These are phyloP conservation scores for Lobophora halterata DNA, from an alignment of 2,888 invertebrate species.

Conservation along the genomic window DNA sequence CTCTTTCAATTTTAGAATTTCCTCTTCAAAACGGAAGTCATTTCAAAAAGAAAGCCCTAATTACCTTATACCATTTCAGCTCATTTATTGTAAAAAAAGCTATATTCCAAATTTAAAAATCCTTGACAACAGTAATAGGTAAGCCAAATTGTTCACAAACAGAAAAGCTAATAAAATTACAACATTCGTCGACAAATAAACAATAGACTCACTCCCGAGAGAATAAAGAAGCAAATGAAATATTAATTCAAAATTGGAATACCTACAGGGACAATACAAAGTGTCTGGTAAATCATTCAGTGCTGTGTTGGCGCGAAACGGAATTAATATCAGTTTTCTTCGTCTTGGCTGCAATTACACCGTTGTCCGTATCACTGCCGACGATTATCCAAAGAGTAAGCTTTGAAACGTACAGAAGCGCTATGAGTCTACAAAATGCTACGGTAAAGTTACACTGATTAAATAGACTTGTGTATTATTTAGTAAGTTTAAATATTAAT, in stretches of 20 bases:
- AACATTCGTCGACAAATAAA: slow-evolving; percentile 29
- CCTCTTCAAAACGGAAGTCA: neutral
- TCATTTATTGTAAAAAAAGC: too few relatives aligned
- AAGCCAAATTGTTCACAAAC: too few relatives aligned
- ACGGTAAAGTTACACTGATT: neutral
- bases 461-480: too few relatives aligned
- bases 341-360: slow-evolving; percentile 69
- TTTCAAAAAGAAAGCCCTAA: slow-evolving; percentile 16
- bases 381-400: slow-evolving; percentile 49
- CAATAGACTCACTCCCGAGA: slow-evolving; percentile 43
- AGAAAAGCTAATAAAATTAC: slow-evolving; percentile 23
- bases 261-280: slow-evolving; percentile 43
- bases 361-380: slow-evolving; percentile 69
- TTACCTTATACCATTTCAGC: too few relatives aligned
- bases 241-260: slow-evolving; percentile 52
- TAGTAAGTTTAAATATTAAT: too few relatives aligned
- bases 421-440: neutral
- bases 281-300: slow-evolving; percentile 62
- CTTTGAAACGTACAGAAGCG: slow-evolving; percentile 26
- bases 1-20: too few relatives aligned
- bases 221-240: slow-evolving; percentile 43
- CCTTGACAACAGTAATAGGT: too few relatives aligned
- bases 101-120: too few relatives aligned
- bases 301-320: slow-evolving; percentile 50
- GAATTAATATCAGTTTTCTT: slow-evolving; percentile 75